A percentile compares a stretch with the other conserved stretches of the same genome.
phyloP scores from a whole-genome alignment of 2,888 invertebrate species.

The Papilio elwesi region DNA sequence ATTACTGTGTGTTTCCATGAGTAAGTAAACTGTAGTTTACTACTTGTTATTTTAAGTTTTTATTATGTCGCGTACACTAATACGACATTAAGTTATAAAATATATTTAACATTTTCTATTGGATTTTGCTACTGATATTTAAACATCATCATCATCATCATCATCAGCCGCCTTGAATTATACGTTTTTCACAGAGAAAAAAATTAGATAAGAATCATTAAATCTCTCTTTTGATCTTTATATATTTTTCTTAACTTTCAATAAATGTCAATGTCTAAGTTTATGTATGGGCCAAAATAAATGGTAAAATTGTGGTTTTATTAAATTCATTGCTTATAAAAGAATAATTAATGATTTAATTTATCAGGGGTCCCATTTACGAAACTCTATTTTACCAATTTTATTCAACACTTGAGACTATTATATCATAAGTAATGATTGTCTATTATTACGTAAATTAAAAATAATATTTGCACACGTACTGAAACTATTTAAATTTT shows the following conservation, averaged over 20 bases:
- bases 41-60: constrained; percentile 65
- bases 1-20: constrained; percentile 45
- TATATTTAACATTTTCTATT: constrained; percentile 70
- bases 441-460: not conserved
- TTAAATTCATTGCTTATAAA: constrained; percentile 62
- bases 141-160: not conserved
- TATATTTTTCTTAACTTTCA: constrained; percentile 41
- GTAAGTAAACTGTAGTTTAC: constrained; percentile 55
- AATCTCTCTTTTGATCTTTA: constrained; percentile 59
- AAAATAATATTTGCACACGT: no score
- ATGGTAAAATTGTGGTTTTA: constrained; percentile 50
- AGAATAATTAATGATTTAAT: constrained; percentile 53
- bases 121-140: constrained; percentile 64
- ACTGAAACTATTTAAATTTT: no score
- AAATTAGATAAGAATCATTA: constrained; percentile 47
- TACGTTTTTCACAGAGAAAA: constrained; percentile 47
- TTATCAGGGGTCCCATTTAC: not conserved
- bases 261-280: constrained; percentile 47
- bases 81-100: constrained; percentile 69
- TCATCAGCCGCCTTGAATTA: not conserved
- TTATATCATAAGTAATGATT: not conserved
- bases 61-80: constrained; percentile 65
- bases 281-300: constrained; percentile 48
- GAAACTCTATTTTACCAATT: not conserved
- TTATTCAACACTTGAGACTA: not conserved